Percentiles rank a stretch among this genome's conserved stretches.
Conservation (phyloP, 2,113 vertebrate genomes). For the Edolisoma coerulescens region DNA sequence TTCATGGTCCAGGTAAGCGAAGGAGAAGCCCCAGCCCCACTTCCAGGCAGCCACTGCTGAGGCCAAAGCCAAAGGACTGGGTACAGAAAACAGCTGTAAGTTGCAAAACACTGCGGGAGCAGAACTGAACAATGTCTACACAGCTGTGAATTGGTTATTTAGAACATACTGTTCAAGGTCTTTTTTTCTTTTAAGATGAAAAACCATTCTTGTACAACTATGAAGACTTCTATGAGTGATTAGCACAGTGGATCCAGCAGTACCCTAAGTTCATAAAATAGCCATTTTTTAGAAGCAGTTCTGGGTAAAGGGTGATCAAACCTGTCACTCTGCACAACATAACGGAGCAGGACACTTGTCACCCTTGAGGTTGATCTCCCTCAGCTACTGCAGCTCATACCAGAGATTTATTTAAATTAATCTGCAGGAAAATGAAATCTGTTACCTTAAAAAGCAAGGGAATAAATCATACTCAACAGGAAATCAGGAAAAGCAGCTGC, state of each 20-base stretch:
- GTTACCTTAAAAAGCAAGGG: slow-evolving; percentile 9
- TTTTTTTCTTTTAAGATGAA: neutral
- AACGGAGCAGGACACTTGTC: neutral
- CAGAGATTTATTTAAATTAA: slow-evolving; percentile 21
- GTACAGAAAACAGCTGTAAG: neutral
- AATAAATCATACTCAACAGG: slow-evolving; percentile 18
- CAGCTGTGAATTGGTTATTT: rapidly evolving
- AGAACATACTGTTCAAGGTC: neutral
- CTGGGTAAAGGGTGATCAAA: neutral
- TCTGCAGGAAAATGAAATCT: slow-evolving; percentile 28
- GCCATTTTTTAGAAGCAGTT: neutral
- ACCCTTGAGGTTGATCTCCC: neutral
- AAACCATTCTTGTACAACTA: neutral
- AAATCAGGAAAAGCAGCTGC: neutral
- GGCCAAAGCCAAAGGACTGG: neutral
- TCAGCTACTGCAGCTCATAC: neutral
- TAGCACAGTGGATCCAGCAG: neutral
- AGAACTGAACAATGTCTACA: neutral
- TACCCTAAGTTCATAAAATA: neutral
- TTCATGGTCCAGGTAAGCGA: neutral
- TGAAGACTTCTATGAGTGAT: neutral
- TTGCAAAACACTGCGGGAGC: neutral
- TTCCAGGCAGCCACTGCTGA: neutral
- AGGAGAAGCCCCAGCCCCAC: neutral
- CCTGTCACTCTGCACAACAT: neutral